Conservation (phyloP, 2,797 vertebrate genomes). For the Podarcis siculus region DNA sequence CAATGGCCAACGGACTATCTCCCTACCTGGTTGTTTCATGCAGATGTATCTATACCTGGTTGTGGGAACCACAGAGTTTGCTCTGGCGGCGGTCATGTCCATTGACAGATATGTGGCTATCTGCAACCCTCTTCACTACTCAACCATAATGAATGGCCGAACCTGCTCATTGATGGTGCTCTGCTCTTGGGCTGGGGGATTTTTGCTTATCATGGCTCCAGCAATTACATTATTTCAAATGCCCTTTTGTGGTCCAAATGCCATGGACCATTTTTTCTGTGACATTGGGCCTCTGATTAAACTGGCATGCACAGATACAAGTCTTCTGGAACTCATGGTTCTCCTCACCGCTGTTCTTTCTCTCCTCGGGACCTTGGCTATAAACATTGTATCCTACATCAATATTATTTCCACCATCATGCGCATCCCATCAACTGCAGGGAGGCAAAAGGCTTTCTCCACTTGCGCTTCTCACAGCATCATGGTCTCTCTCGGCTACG, state of each 20-base stretch:
- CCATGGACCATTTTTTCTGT: slow-evolving; percentile 50
- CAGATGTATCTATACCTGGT: slow-evolving; percentile 60
- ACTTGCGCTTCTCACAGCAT: slow-evolving; percentile 46
- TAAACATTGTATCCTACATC: slow-evolving; percentile 18
- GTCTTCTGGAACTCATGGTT: neutral
- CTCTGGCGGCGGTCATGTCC: slow-evolving; percentile 56
- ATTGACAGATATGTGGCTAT: slow-evolving; percentile 23
- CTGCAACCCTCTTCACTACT: slow-evolving; percentile 59
- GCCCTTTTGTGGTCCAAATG: slow-evolving; percentile 55
- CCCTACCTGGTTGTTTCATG: slow-evolving; percentile 53
- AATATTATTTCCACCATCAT: slow-evolving; percentile 37
- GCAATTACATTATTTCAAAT: slow-evolving; percentile 29
- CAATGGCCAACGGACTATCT: slow-evolving; percentile 54
- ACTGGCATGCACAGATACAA: slow-evolving; percentile 48
- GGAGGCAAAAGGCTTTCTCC: slow-evolving; percentile 44
- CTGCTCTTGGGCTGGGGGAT: slow-evolving; percentile 44
- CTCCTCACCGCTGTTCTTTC: slow-evolving; percentile 36
- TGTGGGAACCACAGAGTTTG: slow-evolving; percentile 55
- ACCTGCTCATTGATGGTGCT: slow-evolving; percentile 37
- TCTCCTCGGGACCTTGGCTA: slow-evolving; percentile 2
- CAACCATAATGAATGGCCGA: slow-evolving; percentile 48
- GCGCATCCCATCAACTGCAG: slow-evolving; percentile 16
- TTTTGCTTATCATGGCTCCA: slow-evolving; percentile 35
- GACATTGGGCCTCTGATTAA: slow-evolving; percentile 50
- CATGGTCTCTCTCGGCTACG: slow-evolving; percentile 43